Evolutionary conservation across 2,113 vertebrate genomes (phyloP), one percentile per base, ranked within the genome.

Genomic region (Corvus hawaiiensis): DNA sequence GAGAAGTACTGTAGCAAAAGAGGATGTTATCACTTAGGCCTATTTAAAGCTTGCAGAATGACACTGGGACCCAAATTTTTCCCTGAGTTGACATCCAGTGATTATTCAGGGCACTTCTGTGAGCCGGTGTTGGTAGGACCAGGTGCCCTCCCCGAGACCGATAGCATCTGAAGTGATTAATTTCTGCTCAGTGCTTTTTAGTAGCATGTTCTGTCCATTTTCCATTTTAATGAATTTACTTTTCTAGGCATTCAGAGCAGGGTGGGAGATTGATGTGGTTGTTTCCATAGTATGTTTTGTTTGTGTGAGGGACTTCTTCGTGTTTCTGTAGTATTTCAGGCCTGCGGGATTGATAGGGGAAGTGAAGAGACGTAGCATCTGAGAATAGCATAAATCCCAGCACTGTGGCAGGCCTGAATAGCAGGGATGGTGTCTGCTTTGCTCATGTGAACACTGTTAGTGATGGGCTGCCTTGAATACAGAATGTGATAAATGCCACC

Each of bases 231-330:
- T 52, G 19, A 79, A 64, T 92, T 78, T 67, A 67, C 44, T 91
- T 68, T 59, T 28, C 19, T 32, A 44, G 55, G 63, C 0, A 0
- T 32, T 30, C 2, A 2, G 28, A 88, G 21, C 3, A 0, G 37
- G 22, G 41, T 49, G 16, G 26, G 71, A 78, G 64, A 74, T 55
- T 7, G 61, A 68, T 48, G 59, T 32, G 2, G 35, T 66, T 4
- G 9, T 74, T 92, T 71, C 59, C 9, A 2, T 72, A 19, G 37
- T 1, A 13, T 37, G 61, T 72, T 88, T 91, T 68, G 19, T 74
- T 87, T 76, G 54, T 49, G 26, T 62, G 81, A 72, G 66, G 62
- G 58, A 26, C 67, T 76, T 68, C 48, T 64, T 0, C 0, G 33
- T 1, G 2, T 83, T 93, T 74, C 89, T 89, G 76, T 76, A 74